Evolutionary conservation across 2,888 invertebrate genomes (phyloP).

Genomic region (Kryphioiulus occultus): DNA sequence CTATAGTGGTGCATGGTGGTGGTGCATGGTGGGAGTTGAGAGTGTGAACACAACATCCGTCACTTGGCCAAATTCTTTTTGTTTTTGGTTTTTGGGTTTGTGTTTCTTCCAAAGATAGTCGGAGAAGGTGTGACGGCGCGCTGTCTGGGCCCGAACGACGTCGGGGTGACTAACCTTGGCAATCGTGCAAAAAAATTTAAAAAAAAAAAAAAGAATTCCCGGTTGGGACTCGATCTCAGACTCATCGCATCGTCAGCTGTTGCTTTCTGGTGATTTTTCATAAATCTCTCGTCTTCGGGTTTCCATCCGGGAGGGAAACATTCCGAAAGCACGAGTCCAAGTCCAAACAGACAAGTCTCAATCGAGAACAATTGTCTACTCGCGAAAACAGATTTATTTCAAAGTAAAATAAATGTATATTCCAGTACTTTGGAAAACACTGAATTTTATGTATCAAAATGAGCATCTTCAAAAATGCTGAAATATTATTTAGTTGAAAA

Average conservation of each 20-base stretch:
- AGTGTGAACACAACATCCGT: too few species aligned
- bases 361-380: too few species aligned
- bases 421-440: too few species aligned
- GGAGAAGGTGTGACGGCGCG: neutral
- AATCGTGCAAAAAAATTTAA: neutral
- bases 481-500: too few species aligned
- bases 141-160: neutral
- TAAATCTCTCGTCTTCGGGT: neutral
- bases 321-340: neutral
- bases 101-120: neutral
- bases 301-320: neutral
- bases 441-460: too few species aligned
- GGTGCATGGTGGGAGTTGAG: neutral
- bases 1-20: too few species aligned
- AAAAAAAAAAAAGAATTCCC: neutral
- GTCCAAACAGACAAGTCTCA: too few species aligned
- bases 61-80: neutral
- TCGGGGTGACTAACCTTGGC: constrained; percentile 5
- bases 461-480: too few species aligned
- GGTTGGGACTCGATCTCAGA: neutral
- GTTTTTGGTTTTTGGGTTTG: neutral
- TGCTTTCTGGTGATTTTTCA: neutral
- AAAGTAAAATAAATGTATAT: too few species aligned
- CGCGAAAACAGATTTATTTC: too few species aligned
- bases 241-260: neutral